Percentiles rank a stretch among this genome's conserved stretches.
Conservation (phyloP, 2,113 vertebrate genomes). For the Fukomys damarensis region DNA sequence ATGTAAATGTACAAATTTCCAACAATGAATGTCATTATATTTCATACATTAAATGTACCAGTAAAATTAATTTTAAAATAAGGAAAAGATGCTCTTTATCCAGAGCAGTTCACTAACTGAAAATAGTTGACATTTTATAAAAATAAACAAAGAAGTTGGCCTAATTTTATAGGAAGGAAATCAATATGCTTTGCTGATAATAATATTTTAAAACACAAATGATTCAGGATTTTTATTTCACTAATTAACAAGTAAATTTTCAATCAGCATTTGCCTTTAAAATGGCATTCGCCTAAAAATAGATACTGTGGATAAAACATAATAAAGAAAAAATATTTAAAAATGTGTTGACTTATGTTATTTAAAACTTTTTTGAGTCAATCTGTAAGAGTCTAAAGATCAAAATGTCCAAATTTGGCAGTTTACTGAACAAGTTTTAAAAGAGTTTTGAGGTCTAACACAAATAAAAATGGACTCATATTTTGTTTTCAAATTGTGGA, state of each 20-base stretch:
- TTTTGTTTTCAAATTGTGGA: not conserved
- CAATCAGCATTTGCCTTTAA: not conserved
- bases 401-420: not conserved
- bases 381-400: not conserved
- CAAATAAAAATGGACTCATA: not conserved
- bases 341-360: not conserved
- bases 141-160: not conserved
- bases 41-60: no score
- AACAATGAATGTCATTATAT: no score
- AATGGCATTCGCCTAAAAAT: not conserved
- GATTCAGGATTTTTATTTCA: not conserved
- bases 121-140: not conserved
- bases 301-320: not conserved
- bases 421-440: not conserved
- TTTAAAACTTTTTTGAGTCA: not conserved
- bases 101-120: not conserved
- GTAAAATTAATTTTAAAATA: no score
- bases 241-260: not conserved
- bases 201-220: not conserved
- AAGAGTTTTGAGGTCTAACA: not conserved
- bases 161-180: not conserved
- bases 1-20: no score
- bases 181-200: not conserved
- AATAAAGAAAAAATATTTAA: not conserved
- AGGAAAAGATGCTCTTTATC: not conserved